Conservation (phyloP, 2,888 invertebrate genomes). For the Marasmarcha lunaedactyla region DNA sequence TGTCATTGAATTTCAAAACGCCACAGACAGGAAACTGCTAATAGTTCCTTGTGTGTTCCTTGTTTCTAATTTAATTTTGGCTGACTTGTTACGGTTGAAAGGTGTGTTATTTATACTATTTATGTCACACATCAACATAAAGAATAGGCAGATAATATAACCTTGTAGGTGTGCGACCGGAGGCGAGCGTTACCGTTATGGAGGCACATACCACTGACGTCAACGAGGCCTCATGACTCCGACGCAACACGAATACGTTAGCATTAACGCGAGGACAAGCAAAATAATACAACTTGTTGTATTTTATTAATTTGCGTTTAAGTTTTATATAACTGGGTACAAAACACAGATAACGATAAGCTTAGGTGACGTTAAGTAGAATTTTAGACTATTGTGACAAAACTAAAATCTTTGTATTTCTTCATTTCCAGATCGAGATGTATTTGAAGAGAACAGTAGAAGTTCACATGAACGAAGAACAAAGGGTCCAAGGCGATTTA, state of each 20-base stretch:
- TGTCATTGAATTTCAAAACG: not conserved
- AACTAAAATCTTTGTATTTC: constrained; percentile 11
- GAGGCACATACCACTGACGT: constrained; percentile 69
- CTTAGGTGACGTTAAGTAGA: no score
- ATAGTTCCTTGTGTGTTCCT: no score
- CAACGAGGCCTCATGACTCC: constrained; percentile 57
- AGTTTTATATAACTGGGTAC: no score
- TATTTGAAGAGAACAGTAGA: constrained; percentile 54
- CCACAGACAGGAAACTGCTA: constrained; percentile 18
- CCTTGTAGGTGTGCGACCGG: constrained; percentile 38
- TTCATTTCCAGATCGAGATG: constrained; percentile 62
- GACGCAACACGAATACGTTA: constrained; percentile 57
- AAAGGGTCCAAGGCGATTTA: constrained; percentile 74
- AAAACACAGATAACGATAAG: no score
- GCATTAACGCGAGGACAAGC: constrained; percentile 39
- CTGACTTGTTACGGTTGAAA: constrained; percentile 20
- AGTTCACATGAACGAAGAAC: constrained; percentile 38
- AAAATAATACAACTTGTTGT: constrained; percentile 1
- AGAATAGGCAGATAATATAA: constrained; percentile 22
- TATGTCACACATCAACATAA: constrained; percentile 33
- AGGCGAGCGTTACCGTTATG: constrained; percentile 67
- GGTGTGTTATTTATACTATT: constrained; percentile 46
- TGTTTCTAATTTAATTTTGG: no score
- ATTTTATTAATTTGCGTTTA: no score
- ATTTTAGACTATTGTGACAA: no score